Base-by-base conservation (phyloP, 2,113 vertebrate genomes). In the Echinops telfairi region DNA sequence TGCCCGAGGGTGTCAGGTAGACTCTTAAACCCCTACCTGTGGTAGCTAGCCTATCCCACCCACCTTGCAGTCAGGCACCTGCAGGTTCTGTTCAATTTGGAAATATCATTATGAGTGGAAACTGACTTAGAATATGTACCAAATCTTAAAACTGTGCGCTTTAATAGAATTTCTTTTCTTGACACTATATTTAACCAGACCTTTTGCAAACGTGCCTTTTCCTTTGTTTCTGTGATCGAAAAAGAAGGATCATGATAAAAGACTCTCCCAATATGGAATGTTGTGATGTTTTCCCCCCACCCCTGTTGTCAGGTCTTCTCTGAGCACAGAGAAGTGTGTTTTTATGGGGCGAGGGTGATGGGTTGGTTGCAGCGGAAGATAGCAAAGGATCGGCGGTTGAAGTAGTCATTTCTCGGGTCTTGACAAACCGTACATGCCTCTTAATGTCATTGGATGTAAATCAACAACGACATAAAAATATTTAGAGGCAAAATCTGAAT, bases 391-490 rank as follows among this genome's bases (percentile, higher is more conserved):
- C 58, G 73, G 10, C 23, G 36, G 6, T 66, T 68, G 38, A 75
- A 78, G 82, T 95, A 77, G 93, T 95, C 89, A 81, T 96, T 96
- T 94, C 97, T 78, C 88, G 88, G 96, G 31, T 95, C 90, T 96
- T 96, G 81, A 43, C 84, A 73, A 92, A 83, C 93, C 92, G 84
- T 82, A 96, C 81, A 86, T 76, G 92, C 77, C 91, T 88, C 90
- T 53, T 95, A 77, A 94, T 83, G 83, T 95, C 78, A 85, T 97
- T 82, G 96, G 91, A 95, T 94, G 96, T 91, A 97, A 96, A 96
- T 97, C 91, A 95, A 85, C 96, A 96, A 79, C 94, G 96, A 97
- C 96, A 96, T 96, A 97, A 98, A 94, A 96, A 7, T 89, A 86
- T 86, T 95, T 96, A 97, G 94, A 83, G 93, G 47, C 79, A 92